phyloP scores from a whole-genome alignment of 2,888 invertebrate genomes.

The Ormyrus labotus region DNA sequence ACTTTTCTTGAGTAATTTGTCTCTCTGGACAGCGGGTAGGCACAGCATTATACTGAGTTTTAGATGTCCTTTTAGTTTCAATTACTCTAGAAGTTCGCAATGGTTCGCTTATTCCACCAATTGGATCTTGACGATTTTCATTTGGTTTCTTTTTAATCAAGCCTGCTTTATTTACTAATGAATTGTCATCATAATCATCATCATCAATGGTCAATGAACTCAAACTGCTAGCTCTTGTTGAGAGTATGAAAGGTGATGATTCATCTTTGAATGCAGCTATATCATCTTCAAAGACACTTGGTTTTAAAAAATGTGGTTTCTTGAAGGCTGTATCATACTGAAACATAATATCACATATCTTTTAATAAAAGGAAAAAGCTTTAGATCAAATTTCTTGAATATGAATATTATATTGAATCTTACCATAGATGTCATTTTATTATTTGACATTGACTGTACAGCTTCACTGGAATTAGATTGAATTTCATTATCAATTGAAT shows the following conservation, averaged over 20 bases:
- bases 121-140: slow-evolving; percentile 5
- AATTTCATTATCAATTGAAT: too few species aligned
- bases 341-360: not conserved
- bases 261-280: slow-evolving; percentile 88
- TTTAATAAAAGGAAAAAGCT: too few species aligned
- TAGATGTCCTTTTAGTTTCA: not conserved
- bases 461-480: too few species aligned
- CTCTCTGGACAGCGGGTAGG: not conserved
- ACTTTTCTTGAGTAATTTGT: slow-evolving; percentile 63
- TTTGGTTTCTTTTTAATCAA: slow-evolving; percentile 32
- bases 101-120: slow-evolving; percentile 9
- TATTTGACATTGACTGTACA: too few species aligned
- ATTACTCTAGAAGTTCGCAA: not conserved
- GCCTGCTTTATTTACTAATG: slow-evolving; percentile 27
- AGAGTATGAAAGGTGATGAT: slow-evolving; percentile 89
- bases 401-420: too few species aligned
- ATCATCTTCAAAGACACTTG: slow-evolving; percentile 87
- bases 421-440: too few species aligned
- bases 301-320: slow-evolving; percentile 35
- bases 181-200: slow-evolving; percentile 72
- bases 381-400: too few species aligned
- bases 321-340: slow-evolving; percentile 39
- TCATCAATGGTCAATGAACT: slow-evolving; percentile 92
- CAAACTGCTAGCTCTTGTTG: slow-evolving; percentile 88
- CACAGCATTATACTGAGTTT: not conserved